Evolutionary conservation across 2,797 vertebrate genomes (phyloP), one percentile per base, ranked within the genome.

Genomic region (Acanthurus tractus): DNA sequence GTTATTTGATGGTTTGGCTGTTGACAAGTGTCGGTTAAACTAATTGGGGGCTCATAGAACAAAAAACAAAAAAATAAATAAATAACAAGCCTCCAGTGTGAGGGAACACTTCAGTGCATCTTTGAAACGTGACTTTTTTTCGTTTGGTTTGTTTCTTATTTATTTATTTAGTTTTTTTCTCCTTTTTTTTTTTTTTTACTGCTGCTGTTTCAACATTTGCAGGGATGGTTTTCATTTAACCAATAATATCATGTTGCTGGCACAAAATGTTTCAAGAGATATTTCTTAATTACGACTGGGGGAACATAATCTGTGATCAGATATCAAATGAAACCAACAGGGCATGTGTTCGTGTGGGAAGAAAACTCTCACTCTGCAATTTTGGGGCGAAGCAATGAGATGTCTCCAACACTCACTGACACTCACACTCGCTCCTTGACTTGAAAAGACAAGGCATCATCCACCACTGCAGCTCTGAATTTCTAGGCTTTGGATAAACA

Each of bases 291-390:
- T 90, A 92, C 87, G 84, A 92, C 80, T 76, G 59, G 84, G 90
- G 90, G 85, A 92, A 82, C 84, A 88, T 92, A 90, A 93, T 93
- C 86, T 89, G 91, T 90, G 87, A 93, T 93, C 90, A 85, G 86
- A 93, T 93, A 91, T 91, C 89, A 91, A 87, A 91, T 89, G 83
- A 89, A 93, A 88, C 88, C 86, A 83, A 82, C 79, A 67, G 84
- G 84, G 86, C 82, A 76, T 91, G 87, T 89, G 91, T 90, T 87
- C 64, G 76, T 85, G 89, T 79, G 86, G 81, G 86, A 85, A 87
- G 76, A 38, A 82, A 86, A 87, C 88, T 86, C 86, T 40, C 36
- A n/a, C 87, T 91, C 85, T 88, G 85, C 86, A 92, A 89, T 91
- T 92, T 92, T 92, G 25, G 25, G 89, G 90, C 83, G 15, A 83